A percentile compares a stretch with the other conserved stretches of the same genome.
Conservation (phyloP, 2,888 invertebrate genomes). For the Lamellibrachia satsuma region DNA sequence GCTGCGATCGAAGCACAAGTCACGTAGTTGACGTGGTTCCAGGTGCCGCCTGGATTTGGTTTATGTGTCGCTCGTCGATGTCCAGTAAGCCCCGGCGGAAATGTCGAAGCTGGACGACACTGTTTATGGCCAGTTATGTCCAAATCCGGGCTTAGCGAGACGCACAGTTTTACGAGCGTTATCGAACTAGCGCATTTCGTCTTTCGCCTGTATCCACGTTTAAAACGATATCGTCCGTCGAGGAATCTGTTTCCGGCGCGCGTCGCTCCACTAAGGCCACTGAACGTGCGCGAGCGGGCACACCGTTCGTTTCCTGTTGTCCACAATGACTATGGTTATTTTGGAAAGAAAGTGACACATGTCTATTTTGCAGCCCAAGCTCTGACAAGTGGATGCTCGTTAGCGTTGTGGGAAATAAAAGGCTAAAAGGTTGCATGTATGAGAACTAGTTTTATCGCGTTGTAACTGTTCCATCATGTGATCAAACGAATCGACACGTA, state of each 20-base stretch:
- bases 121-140: constrained; percentile 6
- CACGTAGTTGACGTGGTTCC: not conserved
- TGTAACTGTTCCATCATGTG: too few species aligned
- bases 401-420: too few species aligned
- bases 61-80: not conserved
- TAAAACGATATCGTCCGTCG: not conserved
- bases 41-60: not conserved
- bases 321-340: not conserved
- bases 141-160: constrained; percentile 2
- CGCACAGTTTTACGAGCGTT: not conserved
- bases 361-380: too few species aligned
- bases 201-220: not conserved
- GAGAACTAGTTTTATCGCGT: too few species aligned
- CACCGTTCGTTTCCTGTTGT: not conserved
- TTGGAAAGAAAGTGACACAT: not conserved
- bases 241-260: not conserved
- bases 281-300: not conserved
- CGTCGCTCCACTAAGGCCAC: not conserved
- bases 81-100: not conserved
- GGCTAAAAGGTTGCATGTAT: too few species aligned
- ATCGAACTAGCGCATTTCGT: not conserved
- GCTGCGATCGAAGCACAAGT: not conserved
- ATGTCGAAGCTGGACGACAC: not conserved
- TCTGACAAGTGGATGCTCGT: too few species aligned
- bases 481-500: too few species aligned